Evolutionary conservation across 2,113 vertebrate genomes (phyloP).

Genomic region (Phoxinus phoxinus): DNA sequence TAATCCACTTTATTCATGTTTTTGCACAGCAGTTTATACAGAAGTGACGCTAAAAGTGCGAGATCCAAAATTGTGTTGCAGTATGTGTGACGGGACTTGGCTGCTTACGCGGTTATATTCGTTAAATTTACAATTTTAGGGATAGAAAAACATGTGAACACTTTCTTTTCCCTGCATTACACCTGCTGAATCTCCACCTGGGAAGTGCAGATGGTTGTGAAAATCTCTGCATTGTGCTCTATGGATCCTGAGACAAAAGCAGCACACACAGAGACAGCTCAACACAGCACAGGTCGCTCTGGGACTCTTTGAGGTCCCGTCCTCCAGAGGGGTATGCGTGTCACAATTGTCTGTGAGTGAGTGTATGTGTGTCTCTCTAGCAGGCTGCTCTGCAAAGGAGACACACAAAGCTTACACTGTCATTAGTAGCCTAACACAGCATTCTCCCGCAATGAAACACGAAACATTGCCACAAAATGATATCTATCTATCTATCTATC

Average conservation of each 20-base stretch:
- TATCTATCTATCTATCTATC: too few species aligned
- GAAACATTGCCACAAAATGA: background rate
- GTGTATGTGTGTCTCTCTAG: background rate
- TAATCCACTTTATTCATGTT: slow-evolving; percentile 1
- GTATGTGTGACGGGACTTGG: background rate
- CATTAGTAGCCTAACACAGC: background rate
- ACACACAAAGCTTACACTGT: background rate
- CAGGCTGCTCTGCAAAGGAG: slow-evolving; percentile 42
- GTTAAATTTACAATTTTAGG: background rate
- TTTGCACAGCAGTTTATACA: slow-evolving; percentile 1
- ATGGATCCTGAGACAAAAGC: slow-evolving; percentile 17
- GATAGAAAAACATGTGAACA: slow-evolving; percentile 2
- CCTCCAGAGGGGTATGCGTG: slow-evolving; percentile 14
- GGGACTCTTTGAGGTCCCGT: slow-evolving; percentile 44
- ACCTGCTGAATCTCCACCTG: background rate
- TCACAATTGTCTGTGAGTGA: background rate
- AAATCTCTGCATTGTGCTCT: background rate
- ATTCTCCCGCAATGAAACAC: background rate
- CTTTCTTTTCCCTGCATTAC: background rate
- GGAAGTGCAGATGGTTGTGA: slow-evolving; percentile 14
- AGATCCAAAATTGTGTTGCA: background rate
- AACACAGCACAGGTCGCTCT: slow-evolving; percentile 35
- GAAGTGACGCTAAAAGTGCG: background rate
- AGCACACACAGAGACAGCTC: slow-evolving; percentile 9
- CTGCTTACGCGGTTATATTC: background rate